Base-by-base conservation (phyloP, 2,888 invertebrate species). In the Hipparchia sbordonii region DNA sequence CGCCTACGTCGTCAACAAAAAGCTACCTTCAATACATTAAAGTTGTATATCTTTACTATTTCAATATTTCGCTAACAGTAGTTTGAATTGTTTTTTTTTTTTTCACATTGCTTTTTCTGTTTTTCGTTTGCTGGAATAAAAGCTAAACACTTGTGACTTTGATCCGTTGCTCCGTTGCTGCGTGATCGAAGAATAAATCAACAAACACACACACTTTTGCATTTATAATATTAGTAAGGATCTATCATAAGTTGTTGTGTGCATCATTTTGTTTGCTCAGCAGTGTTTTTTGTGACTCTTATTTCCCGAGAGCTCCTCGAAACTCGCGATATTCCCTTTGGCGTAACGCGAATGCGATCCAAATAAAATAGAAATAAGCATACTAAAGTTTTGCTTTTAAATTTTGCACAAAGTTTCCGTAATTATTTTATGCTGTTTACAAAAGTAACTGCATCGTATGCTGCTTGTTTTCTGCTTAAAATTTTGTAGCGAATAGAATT, bases 301-400 rank as follows among this genome's bases (percentile, higher is more conserved):
- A 48, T 62, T 62, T 62, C 48, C 48, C 7, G 48, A 62, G 48
- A 62, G 48, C 62, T 48, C 8, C 46, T 62, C 9, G 8, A 62
- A 62, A 13, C 48, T 48, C 5, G n/a, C 45, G n/a, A 45, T 57
- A 57, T 61, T 61, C 46, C 62, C 62, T 62, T 62, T 48, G 13
- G 62, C 60, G 39, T 62, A 13, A 48, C 62, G 61, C 13, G 13
- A 46, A 48, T 13, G 48, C 62, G 62, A 62, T 62, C 48, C 13
- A 62, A 62, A 13, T 48, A 9, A 62, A 62, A 48, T 46, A 7
- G 13, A 46, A 62, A 62, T 46, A 48, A 62, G 13, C 62, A 62
- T 1, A 46, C n/a, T 13, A 2, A 13, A 62, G 8, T 62, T 62
- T 61, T 8, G 45, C 61, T 61, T 61, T 45, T 0, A 45, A 45